Percentiles rank a stretch among this genome's conserved stretches.
These are phyloP conservation scores for Acleris emargana DNA, from an alignment of 2,888 invertebrate genomes.

Conservation along the genomic window DNA sequence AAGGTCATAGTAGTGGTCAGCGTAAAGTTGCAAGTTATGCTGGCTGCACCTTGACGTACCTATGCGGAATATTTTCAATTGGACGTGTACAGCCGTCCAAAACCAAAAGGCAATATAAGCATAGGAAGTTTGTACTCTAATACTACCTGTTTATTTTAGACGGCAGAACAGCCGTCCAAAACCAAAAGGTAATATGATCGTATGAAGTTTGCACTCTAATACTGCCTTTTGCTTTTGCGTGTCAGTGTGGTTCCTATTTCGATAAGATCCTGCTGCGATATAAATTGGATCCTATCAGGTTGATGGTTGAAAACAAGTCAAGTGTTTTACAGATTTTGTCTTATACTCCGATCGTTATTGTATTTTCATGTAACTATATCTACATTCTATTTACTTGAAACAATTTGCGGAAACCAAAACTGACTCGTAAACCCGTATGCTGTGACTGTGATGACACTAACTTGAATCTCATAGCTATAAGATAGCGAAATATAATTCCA, in stretches of 20 bases:
- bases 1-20: constrained; percentile 42
- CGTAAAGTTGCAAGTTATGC: constrained; percentile 32
- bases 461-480: too few relatives aligned
- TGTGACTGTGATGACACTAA: too few relatives aligned
- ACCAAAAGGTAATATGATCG: too few relatives aligned
- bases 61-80: constrained; percentile 58
- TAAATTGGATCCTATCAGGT: constrained; percentile 52
- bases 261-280: constrained; percentile 62
- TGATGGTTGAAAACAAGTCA: constrained; percentile 47
- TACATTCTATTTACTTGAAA: background rate
- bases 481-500: too few relatives aligned
- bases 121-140: too few relatives aligned
- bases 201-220: too few relatives aligned
- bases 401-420: too few relatives aligned
- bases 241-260: constrained; percentile 51
- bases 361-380: background rate
- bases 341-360: background rate
- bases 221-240: too few relatives aligned
- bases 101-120: too few relatives aligned
- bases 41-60: constrained; percentile 49
- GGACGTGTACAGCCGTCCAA: constrained; percentile 40
- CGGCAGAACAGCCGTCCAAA: too few relatives aligned
- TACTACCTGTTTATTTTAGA: too few relatives aligned
- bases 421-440: too few relatives aligned
- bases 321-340: constrained; percentile 7